Percentiles rank a stretch among this genome's conserved stretches.
These are phyloP conservation scores for Tautogolabrus adspersus DNA, from an alignment of 2,113 vertebrate genomes.

Conservation along the genomic window DNA sequence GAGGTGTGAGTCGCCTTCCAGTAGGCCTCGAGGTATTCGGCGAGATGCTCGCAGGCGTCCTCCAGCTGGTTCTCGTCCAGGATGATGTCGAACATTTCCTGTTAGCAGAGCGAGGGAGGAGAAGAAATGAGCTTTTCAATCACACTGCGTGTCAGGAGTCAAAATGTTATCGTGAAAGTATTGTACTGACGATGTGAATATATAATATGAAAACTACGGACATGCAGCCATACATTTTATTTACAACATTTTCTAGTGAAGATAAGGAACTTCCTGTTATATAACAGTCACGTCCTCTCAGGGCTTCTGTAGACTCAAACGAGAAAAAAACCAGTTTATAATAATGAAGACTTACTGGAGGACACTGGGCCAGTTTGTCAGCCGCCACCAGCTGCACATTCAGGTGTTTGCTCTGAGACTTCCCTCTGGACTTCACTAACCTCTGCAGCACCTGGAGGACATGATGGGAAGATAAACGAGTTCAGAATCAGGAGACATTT, in stretches of 20 bases:
- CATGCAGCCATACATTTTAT: no score
- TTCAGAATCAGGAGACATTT: not conserved
- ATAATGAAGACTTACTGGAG: slow-evolving; percentile 85
- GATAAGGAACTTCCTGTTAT: no score
- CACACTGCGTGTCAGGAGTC: no score
- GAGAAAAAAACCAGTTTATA: no score
- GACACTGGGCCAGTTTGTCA: slow-evolving; percentile 96
- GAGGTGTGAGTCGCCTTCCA: slow-evolving; percentile 98
- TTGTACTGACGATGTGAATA: no score
- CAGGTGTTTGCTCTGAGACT: slow-evolving; percentile 97
- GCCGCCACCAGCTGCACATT: slow-evolving; percentile 98
- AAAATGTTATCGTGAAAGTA: no score
- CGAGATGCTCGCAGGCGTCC: slow-evolving; percentile 93
- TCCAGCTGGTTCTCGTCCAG: slow-evolving; percentile 96
- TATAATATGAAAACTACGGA: no score
- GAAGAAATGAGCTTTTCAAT: not conserved
- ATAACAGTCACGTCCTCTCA: no score
- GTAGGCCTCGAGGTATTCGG: slow-evolving; percentile 94
- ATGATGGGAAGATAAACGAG: not conserved
- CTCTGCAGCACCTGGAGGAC: slow-evolving; percentile 91
- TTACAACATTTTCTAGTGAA: no score
- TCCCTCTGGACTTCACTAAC: slow-evolving; percentile 95
- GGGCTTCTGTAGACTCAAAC: no score
- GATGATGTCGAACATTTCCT: slow-evolving; percentile 98
- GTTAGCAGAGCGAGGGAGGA: slow-evolving; percentile 16